These are phyloP conservation scores for Nasonia longicornis DNA, from an alignment of 1,140 invertebrate genomes.

Conservation along the genomic window DNA sequence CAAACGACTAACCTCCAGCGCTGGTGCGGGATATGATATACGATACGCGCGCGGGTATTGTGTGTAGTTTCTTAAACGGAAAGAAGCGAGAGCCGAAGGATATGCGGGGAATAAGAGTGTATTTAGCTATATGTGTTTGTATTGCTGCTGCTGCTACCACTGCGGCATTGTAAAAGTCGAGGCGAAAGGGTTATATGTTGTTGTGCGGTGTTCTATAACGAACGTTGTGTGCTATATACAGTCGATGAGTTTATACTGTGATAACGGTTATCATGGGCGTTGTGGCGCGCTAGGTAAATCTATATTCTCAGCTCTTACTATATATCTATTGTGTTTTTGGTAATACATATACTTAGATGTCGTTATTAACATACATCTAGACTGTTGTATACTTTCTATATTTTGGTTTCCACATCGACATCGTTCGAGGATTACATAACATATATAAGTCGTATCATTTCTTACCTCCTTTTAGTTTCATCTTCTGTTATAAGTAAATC, in stretches of 20 bases:
- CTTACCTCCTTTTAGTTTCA: neutral
- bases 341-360: slow-evolving; percentile 32
- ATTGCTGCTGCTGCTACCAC: too few relatives aligned
- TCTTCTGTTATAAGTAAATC: slow-evolving; percentile 33
- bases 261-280: neutral
- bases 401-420: neutral
- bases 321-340: slow-evolving; percentile 15
- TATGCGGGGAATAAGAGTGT: slow-evolving; percentile 6
- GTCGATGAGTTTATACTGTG: neutral
- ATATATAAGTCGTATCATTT: slow-evolving; percentile 7
- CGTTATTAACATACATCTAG: slow-evolving; percentile 13
- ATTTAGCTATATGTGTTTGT: neutral
- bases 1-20: neutral
- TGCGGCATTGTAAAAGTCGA: neutral
- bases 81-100: slow-evolving; percentile 12
- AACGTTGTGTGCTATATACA: neutral
- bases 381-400: neutral
- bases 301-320: neutral
- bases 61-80: slow-evolving; percentile 10
- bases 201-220: neutral
- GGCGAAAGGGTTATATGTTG: neutral
- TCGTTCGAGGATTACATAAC: neutral
- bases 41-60: neutral
- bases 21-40: neutral
- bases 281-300: slow-evolving; percentile 32